These are phyloP conservation scores for Dryococelus australis DNA, from an alignment of 2,888 invertebrate species.

Conservation along the genomic window DNA sequence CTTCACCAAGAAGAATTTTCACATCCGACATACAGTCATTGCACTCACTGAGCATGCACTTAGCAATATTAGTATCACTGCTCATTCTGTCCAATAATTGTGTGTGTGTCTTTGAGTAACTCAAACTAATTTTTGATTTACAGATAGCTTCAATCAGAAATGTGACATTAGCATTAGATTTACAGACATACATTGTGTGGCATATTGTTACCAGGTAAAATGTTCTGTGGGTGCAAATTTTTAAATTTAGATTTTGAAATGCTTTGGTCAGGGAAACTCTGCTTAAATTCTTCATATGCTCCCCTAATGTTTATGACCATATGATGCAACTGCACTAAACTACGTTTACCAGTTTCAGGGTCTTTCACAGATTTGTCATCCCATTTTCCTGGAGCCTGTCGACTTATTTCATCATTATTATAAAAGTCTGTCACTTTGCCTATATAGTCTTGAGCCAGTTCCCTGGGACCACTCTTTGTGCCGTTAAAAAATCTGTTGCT, in stretches of 20 bases:
- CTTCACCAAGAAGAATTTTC: not conserved
- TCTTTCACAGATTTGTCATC: not conserved
- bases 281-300: constrained; percentile 13
- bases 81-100: not conserved
- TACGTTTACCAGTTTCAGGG: not conserved
- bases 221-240: not conserved
- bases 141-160: not conserved
- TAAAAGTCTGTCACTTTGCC: not conserved
- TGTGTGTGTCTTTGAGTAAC: not conserved
- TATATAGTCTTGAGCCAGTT: not conserved
- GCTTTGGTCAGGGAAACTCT: not conserved
- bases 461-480: not conserved
- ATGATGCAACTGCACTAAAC: not conserved
- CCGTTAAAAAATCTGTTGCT: not conserved
- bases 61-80: not conserved
- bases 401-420: constrained; percentile 10
- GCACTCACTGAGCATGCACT: not conserved
- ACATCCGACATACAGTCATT: not conserved
- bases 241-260: constrained; percentile 7
- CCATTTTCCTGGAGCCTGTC: not conserved
- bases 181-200: too few species aligned
- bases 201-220: too few species aligned
- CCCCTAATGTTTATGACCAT: not conserved
- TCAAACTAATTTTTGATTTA: not conserved
- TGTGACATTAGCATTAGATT: too few species aligned